Conservation (phyloP, 37 sponge, comb jelly and placozoan genomes). For the Halichondria panicea region DNA sequence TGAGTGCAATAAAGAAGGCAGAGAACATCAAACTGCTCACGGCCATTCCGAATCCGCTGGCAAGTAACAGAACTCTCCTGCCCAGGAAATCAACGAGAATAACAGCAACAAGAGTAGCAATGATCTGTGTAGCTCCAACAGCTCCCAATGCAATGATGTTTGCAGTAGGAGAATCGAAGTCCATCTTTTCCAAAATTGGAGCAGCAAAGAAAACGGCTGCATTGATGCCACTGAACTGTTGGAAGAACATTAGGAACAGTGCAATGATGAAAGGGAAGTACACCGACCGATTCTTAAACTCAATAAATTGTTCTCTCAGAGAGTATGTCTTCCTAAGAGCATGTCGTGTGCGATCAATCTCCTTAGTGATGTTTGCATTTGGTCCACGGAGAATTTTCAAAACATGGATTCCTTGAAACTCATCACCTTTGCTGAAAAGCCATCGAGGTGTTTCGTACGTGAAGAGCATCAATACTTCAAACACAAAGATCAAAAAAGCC, state of each 20-base stretch:
- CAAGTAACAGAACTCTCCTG: slow-evolving; percentile 49
- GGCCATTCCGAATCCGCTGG: slow-evolving; percentile 40
- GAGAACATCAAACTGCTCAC: slow-evolving; percentile 51
- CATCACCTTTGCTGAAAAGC: slow-evolving; percentile 32
- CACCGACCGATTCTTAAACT: slow-evolving; percentile 16
- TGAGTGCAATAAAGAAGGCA: slow-evolving; percentile 8
- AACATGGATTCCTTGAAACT: slow-evolving; percentile 8
- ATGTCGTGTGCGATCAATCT: slow-evolving; percentile 28
- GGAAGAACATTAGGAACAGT: slow-evolving; percentile 66
- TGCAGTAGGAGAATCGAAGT: background rate
- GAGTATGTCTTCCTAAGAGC: slow-evolving; percentile 1
- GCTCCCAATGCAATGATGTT: slow-evolving; percentile 26
- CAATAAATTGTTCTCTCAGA: slow-evolving; percentile 18
- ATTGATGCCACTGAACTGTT: slow-evolving; percentile 81
- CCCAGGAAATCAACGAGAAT: slow-evolving; percentile 74
- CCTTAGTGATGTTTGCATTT: slow-evolving; percentile 24
- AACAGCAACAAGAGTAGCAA: slow-evolving; percentile 51
- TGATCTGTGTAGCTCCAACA: slow-evolving; percentile 48
- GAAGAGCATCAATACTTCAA: slow-evolving; percentile 56
- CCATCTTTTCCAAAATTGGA: slow-evolving; percentile 37
- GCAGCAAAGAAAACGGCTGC: slow-evolving; percentile 67
- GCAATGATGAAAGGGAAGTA: slow-evolving; percentile 38
- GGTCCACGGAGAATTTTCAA: slow-evolving; percentile 59
- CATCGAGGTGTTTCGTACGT: slow-evolving; percentile 78
- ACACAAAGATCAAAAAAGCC: slow-evolving; percentile 34